Base-by-base conservation (phyloP, 2,797 vertebrate species). In the Amniataba percoides region DNA sequence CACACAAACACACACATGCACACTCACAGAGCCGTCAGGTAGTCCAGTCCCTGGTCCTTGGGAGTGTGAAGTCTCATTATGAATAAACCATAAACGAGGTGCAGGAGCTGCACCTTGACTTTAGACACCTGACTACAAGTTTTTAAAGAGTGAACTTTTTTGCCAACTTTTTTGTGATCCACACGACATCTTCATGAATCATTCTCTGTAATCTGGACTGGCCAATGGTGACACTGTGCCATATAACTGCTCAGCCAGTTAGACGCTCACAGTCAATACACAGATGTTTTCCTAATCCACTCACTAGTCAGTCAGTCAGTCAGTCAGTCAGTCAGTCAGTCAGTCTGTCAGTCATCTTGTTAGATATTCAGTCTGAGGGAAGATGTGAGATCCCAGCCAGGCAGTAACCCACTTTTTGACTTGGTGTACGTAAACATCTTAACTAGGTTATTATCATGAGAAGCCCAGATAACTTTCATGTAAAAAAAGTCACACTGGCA, bases 11-110 rank as follows among this genome's bases (percentile, higher is more conserved):
- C 60, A 74, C 65, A 74, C 48, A 66, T 43, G 49, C 57, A 72
- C 34, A n/a, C 73, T 6, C 77, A 58, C 61, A 49, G 3, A 83
- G 23, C 48, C 73, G 48, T 73, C 84, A 87, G 51, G 67, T 21
- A 74, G 70, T 74, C 75, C 78, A 55, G 75, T 83, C 82, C 60
- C 71, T 55, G 71, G 74, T 78, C 67, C 83, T 80, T 81, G 75
- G 57, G 77, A 81, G 74, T 80, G 52, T 83, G 80, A 89, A 86
- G 84, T 71, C 77, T 87, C 77, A 85, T 86, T 65, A 90, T 89
- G 86, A 92, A 90, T 89, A 88, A 89, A 88, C 78, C 89, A 89
- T 89, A 74, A 78, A 86, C 48, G 49, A 79, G 74, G 71, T 51
- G 60, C 66, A 74, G 66, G 45, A 61, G 51, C 65, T 71, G 85